A percentile compares a stretch with the other conserved stretches of the same genome.
Evolutionary conservation across 1,140 invertebrate genomes (phyloP).

Genomic region (Anadara kagoshimensis): DNA sequence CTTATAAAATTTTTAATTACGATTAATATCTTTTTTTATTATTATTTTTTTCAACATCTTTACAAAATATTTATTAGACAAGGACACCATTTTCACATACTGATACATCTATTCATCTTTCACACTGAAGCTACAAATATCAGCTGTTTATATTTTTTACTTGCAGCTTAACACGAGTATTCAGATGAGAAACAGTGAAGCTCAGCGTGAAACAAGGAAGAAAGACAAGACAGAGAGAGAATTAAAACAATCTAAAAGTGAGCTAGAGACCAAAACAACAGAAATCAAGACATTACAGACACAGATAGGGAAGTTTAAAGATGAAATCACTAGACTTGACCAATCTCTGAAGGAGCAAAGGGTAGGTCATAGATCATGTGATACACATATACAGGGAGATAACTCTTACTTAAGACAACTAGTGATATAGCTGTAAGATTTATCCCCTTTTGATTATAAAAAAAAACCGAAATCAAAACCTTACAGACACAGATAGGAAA

Average conservation of each 20-base stretch:
- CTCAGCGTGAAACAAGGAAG: constrained; percentile 72
- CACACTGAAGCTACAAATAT: not conserved
- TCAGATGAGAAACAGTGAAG: constrained; percentile 71
- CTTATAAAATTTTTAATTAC: too few species aligned
- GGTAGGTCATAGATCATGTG: constrained; percentile 48
- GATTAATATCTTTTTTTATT: too few species aligned
- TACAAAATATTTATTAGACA: not conserved
- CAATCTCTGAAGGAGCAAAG: constrained; percentile 71
- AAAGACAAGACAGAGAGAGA: constrained; percentile 74
- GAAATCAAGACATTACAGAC: constrained; percentile 70
- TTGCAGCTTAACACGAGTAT: constrained; percentile 70
- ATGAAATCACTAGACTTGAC: constrained; percentile 69
- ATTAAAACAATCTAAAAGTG: constrained; percentile 69
- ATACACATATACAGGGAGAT: too few species aligned
- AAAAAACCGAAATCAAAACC: constrained; percentile 70
- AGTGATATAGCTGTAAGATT: too few species aligned
- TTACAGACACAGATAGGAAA: constrained; percentile 66
- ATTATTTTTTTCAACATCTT: not conserved
- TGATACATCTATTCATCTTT: not conserved
- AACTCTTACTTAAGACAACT: too few species aligned
- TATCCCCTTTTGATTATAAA: too few species aligned
- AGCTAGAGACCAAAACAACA: constrained; percentile 65
- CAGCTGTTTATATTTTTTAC: not conserved
- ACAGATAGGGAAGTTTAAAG: constrained; percentile 68
- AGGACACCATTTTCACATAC: not conserved